A percentile compares a stretch with the other conserved stretches of the same genome.
These are phyloP conservation scores for Stenoptilia bipunctidactyla DNA, from an alignment of 2,888 invertebrate species.

Conservation along the genomic window DNA sequence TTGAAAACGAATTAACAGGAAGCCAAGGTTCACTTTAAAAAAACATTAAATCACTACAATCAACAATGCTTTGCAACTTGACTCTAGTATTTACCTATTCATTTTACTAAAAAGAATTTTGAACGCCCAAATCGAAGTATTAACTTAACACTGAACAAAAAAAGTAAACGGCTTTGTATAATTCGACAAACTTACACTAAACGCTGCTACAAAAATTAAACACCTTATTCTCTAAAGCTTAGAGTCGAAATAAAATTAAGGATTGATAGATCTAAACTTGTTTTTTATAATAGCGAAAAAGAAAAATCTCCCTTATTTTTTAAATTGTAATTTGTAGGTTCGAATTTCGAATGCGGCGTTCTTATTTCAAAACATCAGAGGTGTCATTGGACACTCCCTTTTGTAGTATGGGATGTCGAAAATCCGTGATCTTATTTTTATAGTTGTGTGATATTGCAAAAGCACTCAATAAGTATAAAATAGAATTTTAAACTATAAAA, in stretches of 20 bases:
- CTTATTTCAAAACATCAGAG: conserved; percentile 69
- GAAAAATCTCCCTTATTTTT: conserved; percentile 57
- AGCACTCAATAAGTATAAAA: too few relatives aligned
- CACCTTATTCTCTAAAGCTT: too few relatives aligned
- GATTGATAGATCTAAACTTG: neutral
- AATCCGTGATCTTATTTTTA: too few relatives aligned
- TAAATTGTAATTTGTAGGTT: conserved; percentile 69
- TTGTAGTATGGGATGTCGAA: conserved; percentile 15
- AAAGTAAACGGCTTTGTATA: conserved; percentile 69
- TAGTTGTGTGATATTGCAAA: too few relatives aligned
- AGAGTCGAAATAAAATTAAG: too few relatives aligned
- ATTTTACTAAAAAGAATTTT: conserved; percentile 65
- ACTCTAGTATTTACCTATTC: conserved; percentile 67
- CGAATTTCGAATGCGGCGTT: conserved; percentile 66
- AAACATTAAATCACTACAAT: neutral
- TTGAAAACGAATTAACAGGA: neutral
- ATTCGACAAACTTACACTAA: conserved; percentile 28
- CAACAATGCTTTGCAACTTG: conserved; percentile 37
- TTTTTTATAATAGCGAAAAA: conserved; percentile 20
- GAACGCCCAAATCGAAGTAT: conserved; percentile 66
- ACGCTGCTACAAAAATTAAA: neutral
- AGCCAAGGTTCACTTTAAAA: conserved; percentile 6
- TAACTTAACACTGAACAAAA: conserved; percentile 64
- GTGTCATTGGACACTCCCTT: conserved; percentile 68
- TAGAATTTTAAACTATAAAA: too few relatives aligned